Conservation (phyloP, 2,113 vertebrate genomes). For the Scomber colias region DNA sequence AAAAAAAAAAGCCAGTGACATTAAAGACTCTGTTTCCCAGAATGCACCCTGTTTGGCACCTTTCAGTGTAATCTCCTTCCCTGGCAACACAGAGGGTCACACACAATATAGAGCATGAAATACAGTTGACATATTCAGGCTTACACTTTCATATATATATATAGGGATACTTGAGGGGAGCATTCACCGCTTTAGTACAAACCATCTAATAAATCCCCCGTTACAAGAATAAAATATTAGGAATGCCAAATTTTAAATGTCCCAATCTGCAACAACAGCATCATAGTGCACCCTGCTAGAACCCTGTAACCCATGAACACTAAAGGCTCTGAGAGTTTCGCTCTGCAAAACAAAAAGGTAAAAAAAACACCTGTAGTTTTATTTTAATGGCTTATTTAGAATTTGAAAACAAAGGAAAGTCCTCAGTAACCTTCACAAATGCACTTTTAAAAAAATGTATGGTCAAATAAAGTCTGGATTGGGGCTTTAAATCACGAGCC, state of each 20-base stretch:
- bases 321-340: slow-evolving; percentile 34
- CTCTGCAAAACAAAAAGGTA: slow-evolving; percentile 57
- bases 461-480: slow-evolving; percentile 55
- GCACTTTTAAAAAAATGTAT: slow-evolving; percentile 34
- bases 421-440: slow-evolving; percentile 38
- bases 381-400: slow-evolving; percentile 70
- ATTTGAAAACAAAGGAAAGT: slow-evolving; percentile 39
- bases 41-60: slow-evolving; percentile 69
- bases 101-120: slow-evolving; percentile 40
- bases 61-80: slow-evolving; percentile 52
- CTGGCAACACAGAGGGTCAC: slow-evolving; percentile 50
- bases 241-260: slow-evolving; percentile 20
- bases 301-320: slow-evolving; percentile 74
- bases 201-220: slow-evolving; percentile 23
- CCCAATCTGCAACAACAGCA: slow-evolving; percentile 38
- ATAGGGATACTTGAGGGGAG: slow-evolving; percentile 17
- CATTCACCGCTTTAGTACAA: slow-evolving; percentile 42
- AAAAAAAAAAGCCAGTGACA: not conserved
- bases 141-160: slow-evolving; percentile 35
- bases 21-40: slow-evolving; percentile 45
- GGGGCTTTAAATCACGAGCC: slow-evolving; percentile 39
- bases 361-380: slow-evolving; percentile 66
- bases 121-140: slow-evolving; percentile 38
- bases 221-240: slow-evolving; percentile 30
- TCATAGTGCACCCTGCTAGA: slow-evolving; percentile 48